These are phyloP conservation scores for Myioborus miniatus DNA, from an alignment of 2,797 vertebrate genomes.

Conservation along the genomic window DNA sequence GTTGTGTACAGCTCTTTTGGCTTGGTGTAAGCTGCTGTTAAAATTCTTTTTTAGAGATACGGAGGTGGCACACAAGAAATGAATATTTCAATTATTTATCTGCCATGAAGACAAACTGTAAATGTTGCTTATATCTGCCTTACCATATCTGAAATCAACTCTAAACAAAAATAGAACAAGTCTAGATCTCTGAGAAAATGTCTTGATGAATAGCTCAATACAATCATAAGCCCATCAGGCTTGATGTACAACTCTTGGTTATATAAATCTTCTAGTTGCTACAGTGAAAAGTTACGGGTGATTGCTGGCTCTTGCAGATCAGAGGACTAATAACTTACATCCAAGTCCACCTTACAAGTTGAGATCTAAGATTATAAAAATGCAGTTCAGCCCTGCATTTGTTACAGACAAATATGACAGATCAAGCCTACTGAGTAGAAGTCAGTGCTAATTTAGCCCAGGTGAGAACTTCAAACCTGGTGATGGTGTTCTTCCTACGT, in stretches of 20 bases:
- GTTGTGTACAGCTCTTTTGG: not conserved
- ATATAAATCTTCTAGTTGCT: slow-evolving; percentile 40
- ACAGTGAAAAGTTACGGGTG: slow-evolving; percentile 31
- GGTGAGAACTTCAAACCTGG: not conserved
- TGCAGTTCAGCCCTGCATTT: not conserved
- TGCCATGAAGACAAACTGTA: not conserved
- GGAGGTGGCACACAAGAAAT: not conserved
- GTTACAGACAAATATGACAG: not conserved
- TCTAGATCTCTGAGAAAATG: slow-evolving; percentile 26
- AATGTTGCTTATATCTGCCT: slow-evolving; percentile 45
- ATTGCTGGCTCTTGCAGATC: slow-evolving; percentile 29
- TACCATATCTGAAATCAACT: slow-evolving; percentile 16
- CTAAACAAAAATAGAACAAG: slow-evolving; percentile 21
- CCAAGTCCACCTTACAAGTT: not conserved
- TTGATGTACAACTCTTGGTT: slow-evolving; percentile 46
- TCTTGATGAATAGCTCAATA: slow-evolving; percentile 53
- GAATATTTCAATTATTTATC: slow-evolving; percentile 31
- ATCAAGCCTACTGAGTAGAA: not conserved
- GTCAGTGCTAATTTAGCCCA: not conserved
- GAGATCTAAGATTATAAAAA: not conserved
- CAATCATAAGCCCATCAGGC: slow-evolving; percentile 39
- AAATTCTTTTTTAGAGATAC: not conserved
- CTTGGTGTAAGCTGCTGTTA: not conserved
- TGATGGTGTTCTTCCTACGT: not conserved
- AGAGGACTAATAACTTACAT: slow-evolving; percentile 18